A percentile compares a stretch with the other conserved stretches of the same genome.
phyloP scores from a whole-genome alignment of 2,797 vertebrate genomes.

The Spheniscus humboldti region DNA sequence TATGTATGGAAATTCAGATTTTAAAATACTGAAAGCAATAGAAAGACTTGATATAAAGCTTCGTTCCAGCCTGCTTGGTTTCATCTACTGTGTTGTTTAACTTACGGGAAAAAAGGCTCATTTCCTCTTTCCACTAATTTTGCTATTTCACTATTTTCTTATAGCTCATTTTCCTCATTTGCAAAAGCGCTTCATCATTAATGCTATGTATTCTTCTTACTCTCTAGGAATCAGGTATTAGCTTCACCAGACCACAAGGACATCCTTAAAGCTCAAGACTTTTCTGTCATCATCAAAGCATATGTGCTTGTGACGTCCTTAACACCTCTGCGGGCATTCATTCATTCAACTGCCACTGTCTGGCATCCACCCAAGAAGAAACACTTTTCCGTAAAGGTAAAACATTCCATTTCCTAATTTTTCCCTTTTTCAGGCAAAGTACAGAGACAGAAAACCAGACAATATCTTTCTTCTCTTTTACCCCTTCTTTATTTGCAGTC shows the following conservation, averaged over 20 bases:
- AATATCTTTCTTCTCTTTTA: background rate
- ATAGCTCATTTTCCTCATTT: background rate
- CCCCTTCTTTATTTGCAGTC: background rate
- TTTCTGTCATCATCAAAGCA: conserved; percentile 84
- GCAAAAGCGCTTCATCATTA: background rate
- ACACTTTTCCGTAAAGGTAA: conserved; percentile 82
- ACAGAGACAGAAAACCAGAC: background rate
- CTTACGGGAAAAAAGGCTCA: background rate
- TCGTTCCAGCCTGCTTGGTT: background rate
- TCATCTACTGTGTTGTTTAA: background rate
- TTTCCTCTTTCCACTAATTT: background rate
- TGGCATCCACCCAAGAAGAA: conserved; percentile 74
- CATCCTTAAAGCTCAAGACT: conserved; percentile 57
- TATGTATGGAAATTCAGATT: background rate
- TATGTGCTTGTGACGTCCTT: conserved; percentile 89
- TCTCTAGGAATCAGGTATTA: conserved; percentile 60
- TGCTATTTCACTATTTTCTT: background rate
- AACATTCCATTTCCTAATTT: background rate
- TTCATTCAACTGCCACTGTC: conserved; percentile 82
- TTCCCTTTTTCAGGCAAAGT: background rate
- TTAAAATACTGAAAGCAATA: background rate
- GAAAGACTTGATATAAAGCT: background rate
- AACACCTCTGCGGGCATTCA: conserved; percentile 85
- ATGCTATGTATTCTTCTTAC: background rate
- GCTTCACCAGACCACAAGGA: background rate